A percentile compares a stretch with the other conserved stretches of the same genome.
These are phyloP conservation scores for Lepidocyrtoides sp. DNA, from an alignment of 2,888 invertebrate genomes.

Conservation along the genomic window DNA sequence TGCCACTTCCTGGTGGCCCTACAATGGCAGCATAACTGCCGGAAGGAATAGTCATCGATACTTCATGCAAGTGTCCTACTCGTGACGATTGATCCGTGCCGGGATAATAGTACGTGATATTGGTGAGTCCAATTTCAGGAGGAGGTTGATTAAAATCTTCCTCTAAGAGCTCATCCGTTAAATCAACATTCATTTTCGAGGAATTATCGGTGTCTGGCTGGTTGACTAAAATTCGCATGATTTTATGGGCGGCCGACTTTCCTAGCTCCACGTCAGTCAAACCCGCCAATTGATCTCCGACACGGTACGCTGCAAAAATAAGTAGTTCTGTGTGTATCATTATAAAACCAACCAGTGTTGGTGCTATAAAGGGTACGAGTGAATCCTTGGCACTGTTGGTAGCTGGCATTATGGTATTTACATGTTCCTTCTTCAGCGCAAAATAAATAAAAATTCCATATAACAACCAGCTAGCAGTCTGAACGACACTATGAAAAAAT, in stretches of 20 bases:
- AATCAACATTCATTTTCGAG: neutral
- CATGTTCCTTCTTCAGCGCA: neutral
- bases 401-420: too few species aligned
- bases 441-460: conserved; percentile 10
- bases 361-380: too few species aligned
- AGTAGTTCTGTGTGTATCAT: conserved; percentile 53
- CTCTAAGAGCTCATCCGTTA: neutral
- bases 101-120: conserved; percentile 26
- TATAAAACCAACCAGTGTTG: conserved; percentile 14
- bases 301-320: conserved; percentile 45
- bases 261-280: conserved; percentile 47
- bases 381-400: too few species aligned
- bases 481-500: neutral
- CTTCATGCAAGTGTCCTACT: conserved; percentile 9
- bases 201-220: too few species aligned
- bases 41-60: conserved; percentile 69
- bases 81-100: neutral
- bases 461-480: conserved; percentile 43
- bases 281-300: conserved; percentile 46
- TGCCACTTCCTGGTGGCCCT: conserved; percentile 58
- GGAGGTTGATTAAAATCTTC: conserved; percentile 11
- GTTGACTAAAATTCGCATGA: conserved; percentile 37
- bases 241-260: conserved; percentile 52
- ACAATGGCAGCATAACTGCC: conserved; percentile 77
- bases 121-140: conserved; percentile 27